phyloP scores from a whole-genome alignment of 1,140 invertebrate species.

The Listronotus oregonensis region DNA sequence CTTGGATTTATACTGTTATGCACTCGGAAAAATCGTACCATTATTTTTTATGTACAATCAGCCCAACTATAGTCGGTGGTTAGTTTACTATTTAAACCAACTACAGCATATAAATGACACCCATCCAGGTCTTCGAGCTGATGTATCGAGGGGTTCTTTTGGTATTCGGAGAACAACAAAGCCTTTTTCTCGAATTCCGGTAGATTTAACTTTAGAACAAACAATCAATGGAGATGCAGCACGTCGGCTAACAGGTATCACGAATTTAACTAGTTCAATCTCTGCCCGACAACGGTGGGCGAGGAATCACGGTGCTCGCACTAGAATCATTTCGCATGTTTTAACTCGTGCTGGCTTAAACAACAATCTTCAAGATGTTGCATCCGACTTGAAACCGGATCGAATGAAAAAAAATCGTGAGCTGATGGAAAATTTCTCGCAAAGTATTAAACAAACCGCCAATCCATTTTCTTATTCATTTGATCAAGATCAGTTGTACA shows the following conservation, averaged over 20 bases:
- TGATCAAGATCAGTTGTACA: constrained; percentile 21
- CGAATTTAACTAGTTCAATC: constrained; percentile 45
- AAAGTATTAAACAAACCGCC: not conserved
- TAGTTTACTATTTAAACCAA: constrained; percentile 35
- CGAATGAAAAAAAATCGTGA: constrained; percentile 1
- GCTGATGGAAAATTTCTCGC: not conserved
- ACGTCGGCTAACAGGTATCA: constrained; percentile 44
- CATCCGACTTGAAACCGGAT: not conserved
- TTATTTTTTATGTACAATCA: constrained; percentile 32
- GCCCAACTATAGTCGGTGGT: constrained; percentile 46
- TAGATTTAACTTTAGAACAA: constrained; percentile 41
- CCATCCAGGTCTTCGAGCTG: constrained; percentile 41
- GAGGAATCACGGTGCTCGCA: constrained; percentile 44
- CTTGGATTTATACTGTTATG: no score
- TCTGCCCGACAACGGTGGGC: constrained; percentile 48
- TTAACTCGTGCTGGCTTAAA: not conserved
- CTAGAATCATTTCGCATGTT: constrained; percentile 36
- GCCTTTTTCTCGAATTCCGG: constrained; percentile 26
- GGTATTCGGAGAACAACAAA: constrained; percentile 30
- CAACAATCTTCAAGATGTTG: not conserved
- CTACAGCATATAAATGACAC: constrained; percentile 37
- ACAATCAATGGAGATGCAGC: constrained; percentile 45
- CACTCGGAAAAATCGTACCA: no score
- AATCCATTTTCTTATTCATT: constrained; percentile 3
- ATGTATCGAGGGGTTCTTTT: constrained; percentile 37